Evolutionary conservation across 2,888 invertebrate species (phyloP), one percentile per base, ranked within the genome.

Genomic region (Stomorhina lunata): DNA sequence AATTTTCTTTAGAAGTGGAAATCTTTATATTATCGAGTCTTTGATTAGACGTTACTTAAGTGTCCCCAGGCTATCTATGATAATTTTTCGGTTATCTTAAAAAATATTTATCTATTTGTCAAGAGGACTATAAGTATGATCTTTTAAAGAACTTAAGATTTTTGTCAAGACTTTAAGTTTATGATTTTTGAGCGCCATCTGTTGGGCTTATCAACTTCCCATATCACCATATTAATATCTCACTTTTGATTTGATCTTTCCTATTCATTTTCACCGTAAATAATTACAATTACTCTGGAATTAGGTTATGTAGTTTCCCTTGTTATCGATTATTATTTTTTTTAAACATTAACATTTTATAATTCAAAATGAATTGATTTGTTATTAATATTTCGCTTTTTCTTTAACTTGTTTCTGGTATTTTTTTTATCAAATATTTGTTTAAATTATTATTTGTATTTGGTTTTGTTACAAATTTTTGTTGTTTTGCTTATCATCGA

Each of bases 401-500:
- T 32, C 20, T 57, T 61, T 57, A 37, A 55, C 27, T 37, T 65
- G 65, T 40, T 59, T 29, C 15, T 69, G 61, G 29, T 53, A 4
- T 66, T 68, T 40, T 10, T 55, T 75, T 75, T 72, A 82, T 82
- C 79, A 76, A 65, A 71, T 79, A 82, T 79, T 82, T 79, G 79
- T 79, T 82, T 79, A 79, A 79, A 82, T 82, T 79, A 82, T 79
- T 82, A 82, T 82, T 82, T 82, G 82, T 82, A 78, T 68, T 68
- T 81, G 69, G 34, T 59, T 34, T 59, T 65, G 40, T 68, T 59
- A 17, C 29, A 15, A 15, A 37, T 72, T 71, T 69, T 40, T 20
- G 72, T 50, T 63, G 29, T n/a, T 77, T 61, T 76, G 77, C 72
- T 81, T 84, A 72, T 81, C 81, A 78, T 69, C 53, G 48, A 78